Evolutionary conservation across 2,888 invertebrate genomes (phyloP).

Genomic region (Meteorus cinctellus): DNA sequence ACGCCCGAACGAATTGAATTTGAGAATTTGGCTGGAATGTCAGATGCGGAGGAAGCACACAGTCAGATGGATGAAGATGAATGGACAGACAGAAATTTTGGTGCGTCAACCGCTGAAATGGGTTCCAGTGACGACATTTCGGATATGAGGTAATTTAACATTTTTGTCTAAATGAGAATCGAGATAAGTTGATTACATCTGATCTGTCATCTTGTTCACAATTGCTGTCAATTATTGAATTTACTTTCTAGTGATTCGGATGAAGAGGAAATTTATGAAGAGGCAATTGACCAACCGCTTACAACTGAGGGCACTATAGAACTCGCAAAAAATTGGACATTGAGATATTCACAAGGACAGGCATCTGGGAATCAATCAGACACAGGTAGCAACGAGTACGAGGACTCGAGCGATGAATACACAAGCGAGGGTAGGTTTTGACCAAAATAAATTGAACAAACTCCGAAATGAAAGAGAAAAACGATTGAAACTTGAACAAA

Average conservation of each 20-base stretch:
- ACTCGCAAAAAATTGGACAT: constrained; percentile 81
- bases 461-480: constrained; percentile 41
- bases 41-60: constrained; percentile 79
- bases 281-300: constrained; percentile 79
- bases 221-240: background rate
- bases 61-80: constrained; percentile 95
- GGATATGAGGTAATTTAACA: constrained; percentile 73
- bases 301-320: constrained; percentile 82
- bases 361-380: constrained; percentile 68
- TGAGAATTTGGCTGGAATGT: constrained; percentile 81
- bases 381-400: constrained; percentile 75
- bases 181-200: background rate
- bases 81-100: constrained; percentile 95
- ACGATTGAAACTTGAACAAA: constrained; percentile 43
- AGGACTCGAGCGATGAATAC: constrained; percentile 73
- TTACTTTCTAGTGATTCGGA: constrained; percentile 75
- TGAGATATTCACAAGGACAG: constrained; percentile 74
- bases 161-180: background rate
- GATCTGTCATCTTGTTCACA: background rate
- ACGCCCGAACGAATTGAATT: constrained; percentile 89
- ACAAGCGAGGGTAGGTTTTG: constrained; percentile 68
- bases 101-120: constrained; percentile 83
- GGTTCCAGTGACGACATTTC: constrained; percentile 80
- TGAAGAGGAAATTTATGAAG: constrained; percentile 81
- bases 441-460: constrained; percentile 20